Percentiles rank a stretch among this genome's conserved stretches.
These are phyloP conservation scores for Diorhabda carinulata DNA, from an alignment of 1,140 invertebrate genomes.

Conservation along the genomic window DNA sequence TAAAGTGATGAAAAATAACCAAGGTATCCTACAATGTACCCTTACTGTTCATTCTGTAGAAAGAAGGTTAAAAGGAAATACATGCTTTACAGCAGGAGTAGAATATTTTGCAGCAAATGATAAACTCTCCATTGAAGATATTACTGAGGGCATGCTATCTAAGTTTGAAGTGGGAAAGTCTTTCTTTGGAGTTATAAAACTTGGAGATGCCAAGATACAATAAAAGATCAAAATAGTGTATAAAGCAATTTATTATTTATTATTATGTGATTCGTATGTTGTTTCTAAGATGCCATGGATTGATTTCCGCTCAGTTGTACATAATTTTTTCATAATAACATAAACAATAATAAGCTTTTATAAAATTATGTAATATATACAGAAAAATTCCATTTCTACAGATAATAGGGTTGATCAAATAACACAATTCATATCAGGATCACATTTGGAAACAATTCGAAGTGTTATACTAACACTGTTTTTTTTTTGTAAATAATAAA, in stretches of 20 bases:
- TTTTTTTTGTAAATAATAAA: too few species aligned
- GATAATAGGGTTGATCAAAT: too few species aligned
- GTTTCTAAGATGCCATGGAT: not conserved
- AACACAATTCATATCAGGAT: too few species aligned
- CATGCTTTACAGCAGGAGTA: conserved; percentile 70
- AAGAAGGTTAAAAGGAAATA: conserved; percentile 53
- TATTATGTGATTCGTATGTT: not conserved
- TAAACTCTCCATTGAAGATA: conserved; percentile 62
- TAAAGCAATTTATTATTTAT: too few species aligned
- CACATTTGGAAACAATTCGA: too few species aligned
- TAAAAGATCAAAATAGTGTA: conserved; percentile 12
- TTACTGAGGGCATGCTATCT: conserved; percentile 63
- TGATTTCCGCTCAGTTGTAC: not conserved
- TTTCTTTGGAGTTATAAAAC: conserved; percentile 73
- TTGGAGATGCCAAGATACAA: conserved; percentile 55
- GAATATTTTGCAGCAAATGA: conserved; percentile 61
- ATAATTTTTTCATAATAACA: conserved; percentile 4
- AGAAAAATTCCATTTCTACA: too few species aligned
- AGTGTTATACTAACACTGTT: too few species aligned
- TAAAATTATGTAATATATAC: too few species aligned
- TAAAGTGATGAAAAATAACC: conserved; percentile 54
- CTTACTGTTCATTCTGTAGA: conserved; percentile 49
- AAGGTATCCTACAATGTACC: conserved; percentile 58
- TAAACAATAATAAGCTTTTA: not conserved
- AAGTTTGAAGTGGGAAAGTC: conserved; percentile 71